These are phyloP conservation scores for Mola mola DNA, from an alignment of 2,113 vertebrate genomes.

Conservation along the genomic window DNA sequence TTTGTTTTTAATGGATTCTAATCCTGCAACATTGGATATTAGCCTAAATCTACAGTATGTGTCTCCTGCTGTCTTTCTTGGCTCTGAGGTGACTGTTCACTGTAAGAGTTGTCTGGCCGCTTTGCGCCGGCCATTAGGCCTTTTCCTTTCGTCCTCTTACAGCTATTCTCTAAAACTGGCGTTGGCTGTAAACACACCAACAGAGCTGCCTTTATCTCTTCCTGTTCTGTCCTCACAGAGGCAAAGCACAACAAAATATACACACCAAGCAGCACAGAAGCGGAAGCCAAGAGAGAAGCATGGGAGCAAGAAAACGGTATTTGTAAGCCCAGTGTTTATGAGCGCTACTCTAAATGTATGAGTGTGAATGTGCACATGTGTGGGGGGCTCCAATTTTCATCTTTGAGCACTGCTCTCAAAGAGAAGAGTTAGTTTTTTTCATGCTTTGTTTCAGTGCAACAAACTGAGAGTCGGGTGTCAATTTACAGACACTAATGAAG, in stretches of 20 bases:
- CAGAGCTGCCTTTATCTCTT: conserved; percentile 78
- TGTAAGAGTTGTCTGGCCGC: conserved; percentile 26
- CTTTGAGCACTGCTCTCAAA: conserved; percentile 12
- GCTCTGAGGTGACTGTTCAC: conserved; percentile 52
- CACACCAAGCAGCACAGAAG: conserved; percentile 33
- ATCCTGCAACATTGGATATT: neutral
- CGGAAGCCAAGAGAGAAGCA: conserved; percentile 28
- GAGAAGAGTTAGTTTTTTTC: conserved; percentile 11
- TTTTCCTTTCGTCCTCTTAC: conserved; percentile 65
- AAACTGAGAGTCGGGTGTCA: conserved; percentile 15
- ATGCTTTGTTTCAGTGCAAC: conserved; percentile 27
- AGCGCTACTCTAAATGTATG: neutral
- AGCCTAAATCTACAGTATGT: neutral
- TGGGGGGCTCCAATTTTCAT: conserved; percentile 39
- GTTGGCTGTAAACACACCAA: conserved; percentile 77
- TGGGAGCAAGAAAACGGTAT: conserved; percentile 35
- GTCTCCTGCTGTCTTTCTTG: conserved; percentile 6
- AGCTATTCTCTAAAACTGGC: conserved; percentile 71
- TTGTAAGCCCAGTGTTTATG: conserved; percentile 7
- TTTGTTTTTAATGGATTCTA: neutral
- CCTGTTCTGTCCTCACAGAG: conserved; percentile 73
- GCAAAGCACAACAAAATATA: conserved; percentile 62
- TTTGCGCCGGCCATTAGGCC: conserved; percentile 47
- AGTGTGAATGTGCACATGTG: conserved; percentile 1
- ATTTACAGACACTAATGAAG: conserved; percentile 50